phyloP scores from a whole-genome alignment of 1,140 invertebrate genomes.

The Leptinotarsa texana region DNA sequence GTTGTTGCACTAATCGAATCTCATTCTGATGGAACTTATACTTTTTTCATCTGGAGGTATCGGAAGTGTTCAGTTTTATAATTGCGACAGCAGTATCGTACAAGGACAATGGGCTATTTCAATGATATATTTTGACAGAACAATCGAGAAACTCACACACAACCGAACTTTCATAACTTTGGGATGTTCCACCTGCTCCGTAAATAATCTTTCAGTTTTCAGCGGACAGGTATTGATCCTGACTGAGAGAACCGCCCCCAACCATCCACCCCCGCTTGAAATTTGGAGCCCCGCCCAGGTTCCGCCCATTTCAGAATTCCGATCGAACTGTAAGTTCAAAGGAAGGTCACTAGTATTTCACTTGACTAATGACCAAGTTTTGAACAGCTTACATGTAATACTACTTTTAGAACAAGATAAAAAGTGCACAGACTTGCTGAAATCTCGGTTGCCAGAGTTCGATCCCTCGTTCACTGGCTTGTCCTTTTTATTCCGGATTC shows the following conservation, averaged over 20 bases:
- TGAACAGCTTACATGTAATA: conserved; percentile 26
- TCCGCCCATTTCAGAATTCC: conserved; percentile 19
- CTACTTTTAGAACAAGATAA: not conserved
- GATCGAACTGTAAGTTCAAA: conserved; percentile 32
- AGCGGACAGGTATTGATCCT: conserved; percentile 20
- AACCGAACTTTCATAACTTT: too few relatives aligned
- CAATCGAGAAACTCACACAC: too few relatives aligned
- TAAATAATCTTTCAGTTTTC: conserved; percentile 5
- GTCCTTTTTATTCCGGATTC: too few relatives aligned
- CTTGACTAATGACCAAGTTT: conserved; percentile 36
- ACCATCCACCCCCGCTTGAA: conserved; percentile 23
- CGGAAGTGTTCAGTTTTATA: too few relatives aligned
- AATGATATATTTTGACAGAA: too few relatives aligned
- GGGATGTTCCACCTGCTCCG: not conserved
- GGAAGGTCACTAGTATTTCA: conserved; percentile 38
- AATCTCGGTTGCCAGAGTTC: too few relatives aligned
- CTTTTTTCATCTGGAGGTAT: too few relatives aligned
- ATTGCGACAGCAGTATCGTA: too few relatives aligned
- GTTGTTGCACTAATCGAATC: too few relatives aligned
- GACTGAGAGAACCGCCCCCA: conserved; percentile 28
- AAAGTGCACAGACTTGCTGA: not conserved
- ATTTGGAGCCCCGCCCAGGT: conserved; percentile 25
- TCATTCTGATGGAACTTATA: too few relatives aligned
- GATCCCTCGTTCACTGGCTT: too few relatives aligned
- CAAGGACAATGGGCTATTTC: too few relatives aligned